Evolutionary conservation across 2,113 vertebrate genomes (phyloP), one percentile per base, ranked within the genome.

Genomic region (Xenopus laevis): DNA sequence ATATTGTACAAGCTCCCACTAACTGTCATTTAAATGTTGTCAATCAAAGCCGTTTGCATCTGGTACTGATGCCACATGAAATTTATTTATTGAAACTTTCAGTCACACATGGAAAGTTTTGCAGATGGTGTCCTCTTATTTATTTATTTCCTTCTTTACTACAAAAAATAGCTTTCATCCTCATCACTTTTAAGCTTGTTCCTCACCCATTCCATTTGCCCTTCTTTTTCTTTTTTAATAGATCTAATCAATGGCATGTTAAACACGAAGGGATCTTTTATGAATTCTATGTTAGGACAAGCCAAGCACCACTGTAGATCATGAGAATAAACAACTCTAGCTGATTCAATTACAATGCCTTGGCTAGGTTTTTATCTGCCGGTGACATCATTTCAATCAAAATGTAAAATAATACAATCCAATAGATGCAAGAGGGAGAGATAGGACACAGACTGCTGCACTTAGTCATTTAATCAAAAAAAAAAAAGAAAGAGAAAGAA

Each of bases 391-490:
- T 95, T 98, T 98, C 96, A 95, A 99, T 98, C 96, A 98, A 98
- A 98, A 98, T 98, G 97, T 97, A 97, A 96, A 98, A 98, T 96
- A 98, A 98, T 96, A 94, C 95, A 96, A 95, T 93, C 91, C 92
- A 90, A 90, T 89, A 91, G 94, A 93, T 93, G 92, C 90, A 88
- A 92, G 93, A 90, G 92, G 92, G 77, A 79, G 88, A 95, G 95
- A 95, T 91, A 93, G 93, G 95, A 96, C 89, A 92, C 94, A 96
- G 93, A 91, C 92, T 93, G 92, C 93, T 96, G 95, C 92, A 88
- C 90, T 91, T 87, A 87, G 92, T 93, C 94, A 89, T 95, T 95
- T 94, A 90, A 92, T 92, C 85, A 91, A 84, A 90, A 91, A 84
- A 89, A 78, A 86, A 83, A 74, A 65, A 90, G 90, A 84, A 89